Base-by-base conservation (phyloP, 2,888 invertebrate species). In the Latheticus oryzae region DNA sequence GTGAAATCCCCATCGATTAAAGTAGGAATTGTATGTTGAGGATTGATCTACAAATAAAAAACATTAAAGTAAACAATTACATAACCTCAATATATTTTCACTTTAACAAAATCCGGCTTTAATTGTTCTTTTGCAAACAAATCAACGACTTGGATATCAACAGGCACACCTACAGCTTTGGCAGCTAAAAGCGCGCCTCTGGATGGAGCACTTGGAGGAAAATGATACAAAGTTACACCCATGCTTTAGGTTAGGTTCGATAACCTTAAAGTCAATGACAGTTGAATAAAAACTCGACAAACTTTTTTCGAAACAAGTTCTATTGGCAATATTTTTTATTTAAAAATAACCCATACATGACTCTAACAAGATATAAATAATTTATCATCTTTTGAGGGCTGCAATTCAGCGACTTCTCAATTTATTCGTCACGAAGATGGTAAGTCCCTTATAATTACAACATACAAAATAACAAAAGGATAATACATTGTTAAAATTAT, bases 21-120 rank as follows among this genome's bases (percentile, higher is more conserved):
- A 4, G 88, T 88, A 4, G 89, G 89, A 2, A 89, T 78, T 55
- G 83, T 83, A 72, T 88, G 87, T 69, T 87, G 87, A 2, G 87
- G 87, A 73, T 87, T 87, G 32, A 86, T 80, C 78, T 85, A 80
- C 8, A 9, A 38, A 48, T 5, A 30, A 5, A 19, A 19, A 32
- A 17, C 16, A 11, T 32, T 17, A 33, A 3, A 33, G 12, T 1
- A 35, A 15, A 37, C 23, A 30, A 21, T 19, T 37, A 42, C 33
- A 35, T 38, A 55, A 26, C 21, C 26, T 47, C 37, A 26, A 38
- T 32, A 32, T 26, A 8, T 23, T 38, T 26, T 47, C 71, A 79
- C 79, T 71, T 79, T 76, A 3, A 78, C 17, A 66, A 85, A 86
- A 63, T 81, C 83, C 33, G 82, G 81, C 51, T 79, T 79, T 1